phyloP scores from a whole-genome alignment of 2,797 vertebrate genomes.

The Tiaroga cobitis region DNA sequence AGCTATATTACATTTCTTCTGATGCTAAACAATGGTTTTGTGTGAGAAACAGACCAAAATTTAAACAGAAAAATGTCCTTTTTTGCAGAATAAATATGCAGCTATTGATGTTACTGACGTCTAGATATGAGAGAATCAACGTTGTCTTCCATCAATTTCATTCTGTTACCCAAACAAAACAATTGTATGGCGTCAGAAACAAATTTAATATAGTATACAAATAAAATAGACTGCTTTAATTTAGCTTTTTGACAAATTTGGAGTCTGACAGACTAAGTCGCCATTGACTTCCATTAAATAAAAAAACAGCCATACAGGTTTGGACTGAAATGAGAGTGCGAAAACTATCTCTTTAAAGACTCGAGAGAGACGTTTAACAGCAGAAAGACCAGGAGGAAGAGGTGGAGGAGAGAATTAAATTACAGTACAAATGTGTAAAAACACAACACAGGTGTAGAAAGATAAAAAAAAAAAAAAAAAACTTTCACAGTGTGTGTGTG shows the following conservation, averaged over 20 bases:
- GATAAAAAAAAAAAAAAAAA: not conserved
- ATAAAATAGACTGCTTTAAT: not conserved
- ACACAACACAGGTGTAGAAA: constrained; percentile 16
- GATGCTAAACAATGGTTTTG: not conserved
- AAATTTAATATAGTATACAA: not conserved
- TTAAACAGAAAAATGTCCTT: not conserved
- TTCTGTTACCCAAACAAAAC: not conserved
- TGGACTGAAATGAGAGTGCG: too few relatives aligned
- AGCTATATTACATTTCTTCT: not conserved
- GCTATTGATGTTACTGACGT: not conserved
- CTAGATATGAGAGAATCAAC: not conserved
- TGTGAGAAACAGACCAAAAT: not conserved
- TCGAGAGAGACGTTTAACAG: not conserved
- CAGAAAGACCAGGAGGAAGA: constrained; percentile 3
- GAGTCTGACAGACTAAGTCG: too few relatives aligned
- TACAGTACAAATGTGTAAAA: constrained; percentile 35
- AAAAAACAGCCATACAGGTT: not conserved
- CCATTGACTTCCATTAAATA: not conserved
- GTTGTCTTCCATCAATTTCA: not conserved
- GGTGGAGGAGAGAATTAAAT: constrained; percentile 26
- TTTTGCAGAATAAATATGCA: not conserved
- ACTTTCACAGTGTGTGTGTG: not conserved
- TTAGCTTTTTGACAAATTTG: not conserved
- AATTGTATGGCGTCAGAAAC: not conserved
- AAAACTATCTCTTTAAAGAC: not conserved